A percentile compares a stretch with the other conserved stretches of the same genome.
These are phyloP conservation scores for Coptodon bakossiorum DNA, from an alignment of 2,113 vertebrate genomes.

Conservation along the genomic window DNA sequence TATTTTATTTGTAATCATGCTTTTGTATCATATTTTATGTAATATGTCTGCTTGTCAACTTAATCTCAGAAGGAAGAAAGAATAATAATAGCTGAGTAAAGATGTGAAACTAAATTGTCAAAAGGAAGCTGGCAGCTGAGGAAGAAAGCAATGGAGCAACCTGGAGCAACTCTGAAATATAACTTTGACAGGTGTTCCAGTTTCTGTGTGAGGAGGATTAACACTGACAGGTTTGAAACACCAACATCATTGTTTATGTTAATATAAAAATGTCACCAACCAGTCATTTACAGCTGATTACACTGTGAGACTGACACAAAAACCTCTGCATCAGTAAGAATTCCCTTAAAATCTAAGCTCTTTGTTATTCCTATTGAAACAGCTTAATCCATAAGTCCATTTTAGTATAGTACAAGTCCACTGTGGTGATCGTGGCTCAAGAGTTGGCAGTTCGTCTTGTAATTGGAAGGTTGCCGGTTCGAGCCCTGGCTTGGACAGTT, in stretches of 20 bases:
- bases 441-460: fast-evolving
- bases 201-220: not conserved
- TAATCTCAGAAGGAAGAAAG: not conserved
- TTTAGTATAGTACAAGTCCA: not conserved
- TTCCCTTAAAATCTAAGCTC: not conserved
- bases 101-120: not conserved
- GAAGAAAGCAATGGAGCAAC: not conserved
- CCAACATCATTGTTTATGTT: not conserved
- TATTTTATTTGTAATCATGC: not conserved
- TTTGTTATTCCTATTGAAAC: not conserved
- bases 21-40: not conserved
- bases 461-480: fast-evolving
- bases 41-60: not conserved
- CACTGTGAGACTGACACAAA: not conserved
- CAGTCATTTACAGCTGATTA: not conserved
- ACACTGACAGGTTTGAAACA: not conserved
- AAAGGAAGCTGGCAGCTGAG: not conserved
- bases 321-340: not conserved
- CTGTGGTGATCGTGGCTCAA: fast-evolving
- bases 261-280: not conserved
- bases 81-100: not conserved
- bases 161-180: not conserved
- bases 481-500: fast-evolving
- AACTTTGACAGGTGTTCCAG: not conserved
- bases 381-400: not conserved